Percentiles rank a stretch among this genome's conserved stretches.
Evolutionary conservation across 2,113 vertebrate species (phyloP).

Genomic region (Grammomys surdaster): DNA sequence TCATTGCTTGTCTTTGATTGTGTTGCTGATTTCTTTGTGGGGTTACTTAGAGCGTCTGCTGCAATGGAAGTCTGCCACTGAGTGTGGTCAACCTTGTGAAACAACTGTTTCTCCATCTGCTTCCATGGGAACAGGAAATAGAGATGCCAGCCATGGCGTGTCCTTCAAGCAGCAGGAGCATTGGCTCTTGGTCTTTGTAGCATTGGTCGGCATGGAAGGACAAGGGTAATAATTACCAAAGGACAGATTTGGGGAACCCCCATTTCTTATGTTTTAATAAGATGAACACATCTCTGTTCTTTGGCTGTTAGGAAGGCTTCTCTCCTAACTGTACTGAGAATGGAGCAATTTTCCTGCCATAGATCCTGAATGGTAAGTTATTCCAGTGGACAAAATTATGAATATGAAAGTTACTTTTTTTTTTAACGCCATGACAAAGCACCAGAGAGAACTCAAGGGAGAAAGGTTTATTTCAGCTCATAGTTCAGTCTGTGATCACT

Average conservation of each 20-base stretch:
- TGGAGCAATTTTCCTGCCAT: neutral
- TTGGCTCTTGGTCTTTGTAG: neutral
- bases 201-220: neutral
- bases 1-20: neutral
- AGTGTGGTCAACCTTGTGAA: neutral
- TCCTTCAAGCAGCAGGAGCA: neutral
- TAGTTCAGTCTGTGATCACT: too few species aligned
- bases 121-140: neutral
- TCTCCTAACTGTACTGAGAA: neutral
- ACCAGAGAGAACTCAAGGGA: neutral
- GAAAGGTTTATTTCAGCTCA: neutral
- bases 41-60: constrained; percentile 36
- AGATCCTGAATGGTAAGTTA: neutral
- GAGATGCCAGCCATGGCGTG: neutral
- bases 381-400: neutral
- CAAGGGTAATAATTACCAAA: neutral
- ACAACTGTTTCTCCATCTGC: constrained; percentile 18
- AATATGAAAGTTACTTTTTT: neutral
- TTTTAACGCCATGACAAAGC: neutral
- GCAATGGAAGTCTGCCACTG: neutral
- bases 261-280: neutral
- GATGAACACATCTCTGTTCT: neutral
- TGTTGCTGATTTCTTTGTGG: neutral
- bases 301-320: neutral
- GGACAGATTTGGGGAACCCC: neutral